Evolutionary conservation across 2,797 vertebrate species (phyloP).

Genomic region (Spinus pinus): DNA sequence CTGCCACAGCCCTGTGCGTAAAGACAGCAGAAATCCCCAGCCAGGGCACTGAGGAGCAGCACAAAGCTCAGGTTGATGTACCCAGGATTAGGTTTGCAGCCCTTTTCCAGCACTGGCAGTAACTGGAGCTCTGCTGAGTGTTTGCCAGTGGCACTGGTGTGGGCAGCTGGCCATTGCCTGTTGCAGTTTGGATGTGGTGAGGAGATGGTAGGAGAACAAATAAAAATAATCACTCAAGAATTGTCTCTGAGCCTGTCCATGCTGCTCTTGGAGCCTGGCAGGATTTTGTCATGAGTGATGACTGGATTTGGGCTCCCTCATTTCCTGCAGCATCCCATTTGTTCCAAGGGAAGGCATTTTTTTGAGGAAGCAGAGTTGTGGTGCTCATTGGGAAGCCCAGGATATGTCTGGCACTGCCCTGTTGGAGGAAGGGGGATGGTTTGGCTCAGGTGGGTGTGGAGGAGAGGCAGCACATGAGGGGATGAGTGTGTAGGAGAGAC

Average conservation of each 20-base stretch:
- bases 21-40: neutral
- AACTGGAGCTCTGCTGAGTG: neutral
- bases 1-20: rapidly evolving
- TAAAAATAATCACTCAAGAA: neutral
- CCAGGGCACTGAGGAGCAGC: neutral
- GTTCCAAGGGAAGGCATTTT: neutral
- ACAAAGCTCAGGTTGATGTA: neutral
- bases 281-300: neutral
- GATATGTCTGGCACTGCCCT: neutral
- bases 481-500: neutral
- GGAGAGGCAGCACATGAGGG: neutral
- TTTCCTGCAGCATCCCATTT: neutral
- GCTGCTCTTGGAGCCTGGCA: neutral
- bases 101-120: neutral
- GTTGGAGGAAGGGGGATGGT: neutral
- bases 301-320: neutral
- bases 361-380: neutral
- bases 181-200: neutral
- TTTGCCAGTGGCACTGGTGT: neutral
- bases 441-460: neutral
- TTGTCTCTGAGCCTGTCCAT: neutral
- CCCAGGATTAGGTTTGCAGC: neutral
- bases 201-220: neutral
- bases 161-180: neutral
- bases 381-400: neutral